Evolutionary conservation across 2,113 vertebrate species (phyloP), one percentile per base, ranked within the genome.

Genomic region (Empidonax traillii): DNA sequence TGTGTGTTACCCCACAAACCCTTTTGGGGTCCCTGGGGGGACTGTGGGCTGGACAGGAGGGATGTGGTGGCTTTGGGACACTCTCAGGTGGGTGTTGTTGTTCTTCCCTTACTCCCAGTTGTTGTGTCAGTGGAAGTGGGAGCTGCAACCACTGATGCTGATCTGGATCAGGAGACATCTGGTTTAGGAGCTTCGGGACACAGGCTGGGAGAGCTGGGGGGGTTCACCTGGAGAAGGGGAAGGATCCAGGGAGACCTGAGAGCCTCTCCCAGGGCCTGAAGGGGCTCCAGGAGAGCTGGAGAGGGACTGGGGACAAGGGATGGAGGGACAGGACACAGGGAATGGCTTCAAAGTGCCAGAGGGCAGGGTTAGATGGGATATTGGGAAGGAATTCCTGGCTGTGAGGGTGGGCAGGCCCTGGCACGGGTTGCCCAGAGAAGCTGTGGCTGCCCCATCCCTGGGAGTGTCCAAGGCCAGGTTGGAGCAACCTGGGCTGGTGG

Each of bases 331-430:
- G 87, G 20, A n/a, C 8, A 1, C 33, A 30, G 61, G 69, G 61
- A 67, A 39, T 59, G 77, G 44, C 27, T 80, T 9, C 43, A 14
- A 41, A 47, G 0, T 33, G 59, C 8, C 31, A 51, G 9, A 28
- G 86, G 27, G 37, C 44, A 73, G 37, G 28, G 5, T 0, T 28
- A 2, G 61, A 0, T 30, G 78, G 77, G 53, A 41, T 6, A 0
- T 10, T 30, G 78, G 53, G 28, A 0, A 17, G 69, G 53, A 61
- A 89, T 68, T 47, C 1, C 0, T 55, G 0, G 0, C 33, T 52
- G 27, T 0, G 4, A 67, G 39, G 52, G 37, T 4, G 37, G 7
- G 2, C 0, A 46, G 22, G 22, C 1, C 10, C 65, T 65, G 59
- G 67, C 4, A 73, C 12, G 10, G 49, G 9, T 5, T 63, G 5